Evolutionary conservation across 2,797 vertebrate genomes (phyloP), one percentile per base, ranked within the genome.

Genomic region (Sphaeramia orbicularis): DNA sequence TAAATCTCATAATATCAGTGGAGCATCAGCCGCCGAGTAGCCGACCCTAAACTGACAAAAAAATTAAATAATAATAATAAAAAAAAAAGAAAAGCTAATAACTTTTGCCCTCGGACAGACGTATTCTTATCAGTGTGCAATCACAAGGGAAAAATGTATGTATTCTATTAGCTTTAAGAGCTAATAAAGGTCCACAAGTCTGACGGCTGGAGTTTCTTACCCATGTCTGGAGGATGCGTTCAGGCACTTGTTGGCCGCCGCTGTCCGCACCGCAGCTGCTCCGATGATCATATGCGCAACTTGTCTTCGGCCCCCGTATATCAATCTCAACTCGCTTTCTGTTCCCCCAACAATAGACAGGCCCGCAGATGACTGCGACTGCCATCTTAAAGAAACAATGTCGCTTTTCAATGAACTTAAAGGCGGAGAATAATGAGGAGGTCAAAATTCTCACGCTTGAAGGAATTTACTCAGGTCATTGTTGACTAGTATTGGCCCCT

Each of bases 361-460:
- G 87, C 52, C 78, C 77, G 72, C 74, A 32, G 88, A 89, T 77
- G 82, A 68, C 85, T 87, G 86, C 87, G 24, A 87, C 66, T 61
- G 86, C 83, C 83, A 91, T 84, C 90, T 92, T 92, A 92, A 93
- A 92, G 93, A 91, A 89, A 94, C 93, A 95, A 94, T 91, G 92
- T 87, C 81, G 78, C 92, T 90, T 93, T 94, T 94, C 89, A 93
- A 86, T 88, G 75, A 79, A 89, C 86, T 88, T 87, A 80, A 75
- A 72, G 75, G 56, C 70, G 60, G 68, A 73, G 80, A 87, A 92
- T 88, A 90, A 93, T 87, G 86, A 89, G 54, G 86, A 87, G 92
- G 90, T 90, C 91, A 89, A 83, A 82, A 78, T 89, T 84, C 76
- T 78, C 78, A 53, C 64, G 67, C 78, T 59, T 48, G 80, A 56